Evolutionary conservation across 2,797 vertebrate genomes (phyloP).

Genomic region (Aulostomus chinensis): DNA sequence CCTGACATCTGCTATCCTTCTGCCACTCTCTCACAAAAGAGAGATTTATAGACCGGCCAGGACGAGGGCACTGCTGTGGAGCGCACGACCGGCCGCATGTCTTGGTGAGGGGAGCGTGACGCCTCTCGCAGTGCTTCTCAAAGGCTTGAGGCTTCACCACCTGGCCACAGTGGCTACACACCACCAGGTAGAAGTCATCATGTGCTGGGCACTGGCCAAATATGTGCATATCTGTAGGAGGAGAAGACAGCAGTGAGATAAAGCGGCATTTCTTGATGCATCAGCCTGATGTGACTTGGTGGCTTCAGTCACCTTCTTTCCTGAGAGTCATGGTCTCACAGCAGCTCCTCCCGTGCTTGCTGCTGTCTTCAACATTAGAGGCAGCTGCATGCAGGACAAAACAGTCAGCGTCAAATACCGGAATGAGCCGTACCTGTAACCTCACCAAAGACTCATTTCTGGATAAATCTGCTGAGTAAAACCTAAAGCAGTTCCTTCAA

Average conservation of each 20-base stretch:
- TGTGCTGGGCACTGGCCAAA: constrained; percentile 91
- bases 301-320: constrained; percentile 83
- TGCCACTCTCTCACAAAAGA: constrained; percentile 51
- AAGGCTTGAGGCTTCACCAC: constrained; percentile 95
- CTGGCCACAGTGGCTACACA: constrained; percentile 91
- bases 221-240: constrained; percentile 90
- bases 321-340: constrained; percentile 87
- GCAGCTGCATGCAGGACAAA: constrained; percentile 55
- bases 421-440: neutral
- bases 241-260: constrained; percentile 32
- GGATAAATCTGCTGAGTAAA: neutral
- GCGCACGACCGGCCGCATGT: constrained; percentile 67
- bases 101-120: constrained; percentile 83
- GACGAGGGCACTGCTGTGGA: constrained; percentile 74
- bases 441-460: neutral
- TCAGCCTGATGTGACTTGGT: neutral
- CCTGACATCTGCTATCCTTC: constrained; percentile 37
- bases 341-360: constrained; percentile 75
- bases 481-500: neutral
- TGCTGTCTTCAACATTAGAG: constrained; percentile 78
- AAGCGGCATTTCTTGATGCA: neutral
- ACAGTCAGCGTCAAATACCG: neutral
- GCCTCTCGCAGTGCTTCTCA: constrained; percentile 90
- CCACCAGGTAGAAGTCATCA: constrained; percentile 91
- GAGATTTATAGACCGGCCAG: constrained; percentile 66